Evolutionary conservation across 2,113 vertebrate genomes (phyloP).

Genomic region (Melanerpes formicivorus): DNA sequence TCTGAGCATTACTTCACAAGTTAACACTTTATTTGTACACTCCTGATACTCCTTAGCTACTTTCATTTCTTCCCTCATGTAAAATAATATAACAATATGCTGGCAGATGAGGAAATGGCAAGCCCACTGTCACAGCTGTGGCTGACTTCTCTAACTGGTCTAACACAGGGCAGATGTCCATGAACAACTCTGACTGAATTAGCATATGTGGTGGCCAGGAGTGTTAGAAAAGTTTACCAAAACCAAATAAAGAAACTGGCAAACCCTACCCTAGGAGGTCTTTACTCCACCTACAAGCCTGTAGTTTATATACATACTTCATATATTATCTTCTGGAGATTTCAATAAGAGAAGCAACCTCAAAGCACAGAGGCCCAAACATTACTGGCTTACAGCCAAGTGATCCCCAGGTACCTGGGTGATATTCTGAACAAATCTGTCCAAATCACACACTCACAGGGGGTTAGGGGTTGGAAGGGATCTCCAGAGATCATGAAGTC

Average conservation of each 20-base stretch:
- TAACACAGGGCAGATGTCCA: conserved; percentile 53
- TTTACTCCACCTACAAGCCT: neutral
- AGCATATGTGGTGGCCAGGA: neutral
- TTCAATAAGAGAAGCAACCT: neutral
- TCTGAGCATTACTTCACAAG: conserved; percentile 25
- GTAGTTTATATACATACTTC: neutral
- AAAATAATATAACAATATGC: conserved; percentile 11
- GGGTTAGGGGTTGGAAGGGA: too few species aligned
- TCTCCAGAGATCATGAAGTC: too few species aligned
- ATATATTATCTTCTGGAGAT: neutral
- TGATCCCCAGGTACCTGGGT: neutral
- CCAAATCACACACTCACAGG: neutral
- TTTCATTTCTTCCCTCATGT: conserved; percentile 45
- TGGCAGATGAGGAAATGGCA: conserved; percentile 43
- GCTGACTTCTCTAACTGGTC: conserved; percentile 12
- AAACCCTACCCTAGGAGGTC: neutral
- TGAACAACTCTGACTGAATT: conserved; percentile 5
- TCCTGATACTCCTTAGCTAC: conserved; percentile 19
- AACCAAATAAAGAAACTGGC: neutral
- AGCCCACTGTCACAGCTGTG: conserved; percentile 55
- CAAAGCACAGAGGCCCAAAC: neutral
- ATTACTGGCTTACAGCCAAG: neutral
- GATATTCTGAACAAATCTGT: conserved; percentile 11
- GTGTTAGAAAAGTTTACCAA: neutral
- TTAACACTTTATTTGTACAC: neutral